Conservation (phyloP, 2,797 vertebrate genomes). For the Thripadectes ignobilis region DNA sequence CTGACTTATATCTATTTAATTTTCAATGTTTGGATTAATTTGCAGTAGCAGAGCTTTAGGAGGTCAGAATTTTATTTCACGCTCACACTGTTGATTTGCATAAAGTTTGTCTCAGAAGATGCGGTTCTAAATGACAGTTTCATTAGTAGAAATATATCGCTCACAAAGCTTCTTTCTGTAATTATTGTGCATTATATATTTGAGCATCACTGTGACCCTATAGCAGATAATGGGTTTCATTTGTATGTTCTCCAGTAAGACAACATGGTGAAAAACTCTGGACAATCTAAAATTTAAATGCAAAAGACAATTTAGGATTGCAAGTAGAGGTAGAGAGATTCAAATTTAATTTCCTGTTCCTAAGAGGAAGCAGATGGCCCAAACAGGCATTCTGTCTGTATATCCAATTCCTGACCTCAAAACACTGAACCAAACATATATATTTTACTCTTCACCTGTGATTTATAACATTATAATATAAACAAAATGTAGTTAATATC, state of each 20-base stretch:
- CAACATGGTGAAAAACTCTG: neutral
- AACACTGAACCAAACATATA: neutral
- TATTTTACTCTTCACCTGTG: neutral
- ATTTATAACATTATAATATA: neutral
- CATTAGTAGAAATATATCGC: neutral
- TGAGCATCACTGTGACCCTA: neutral
- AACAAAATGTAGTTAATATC: neutral
- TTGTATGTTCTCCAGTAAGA: neutral
- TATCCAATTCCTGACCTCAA: neutral
- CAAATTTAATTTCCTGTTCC: neutral
- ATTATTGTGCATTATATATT: neutral
- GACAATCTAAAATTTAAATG: neutral
- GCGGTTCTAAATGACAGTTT: neutral
- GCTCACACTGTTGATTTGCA: neutral
- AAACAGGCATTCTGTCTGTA: neutral
- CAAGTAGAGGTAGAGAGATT: neutral
- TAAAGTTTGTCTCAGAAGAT: neutral
- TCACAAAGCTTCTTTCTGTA: neutral
- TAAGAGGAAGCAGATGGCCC: neutral
- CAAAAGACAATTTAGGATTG: neutral
- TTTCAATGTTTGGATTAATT: neutral
- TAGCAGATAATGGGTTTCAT: neutral
- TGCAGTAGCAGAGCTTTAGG: neutral
- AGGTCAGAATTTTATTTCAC: neutral
- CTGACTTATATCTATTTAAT: neutral